Conservation (phyloP, 1,140 invertebrate species). For the Drosophila ananassae region DNA sequence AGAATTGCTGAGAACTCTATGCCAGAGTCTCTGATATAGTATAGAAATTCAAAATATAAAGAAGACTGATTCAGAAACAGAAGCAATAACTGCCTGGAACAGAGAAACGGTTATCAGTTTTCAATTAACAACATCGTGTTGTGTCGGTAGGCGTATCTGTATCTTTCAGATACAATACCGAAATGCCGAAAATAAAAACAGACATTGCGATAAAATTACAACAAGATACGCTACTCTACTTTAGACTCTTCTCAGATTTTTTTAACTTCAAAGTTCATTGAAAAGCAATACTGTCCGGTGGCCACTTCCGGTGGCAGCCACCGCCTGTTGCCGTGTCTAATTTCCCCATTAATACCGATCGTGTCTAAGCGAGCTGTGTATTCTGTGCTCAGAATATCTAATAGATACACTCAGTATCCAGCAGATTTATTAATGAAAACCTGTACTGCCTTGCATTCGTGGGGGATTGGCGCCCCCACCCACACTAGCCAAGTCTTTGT, state of each 20-base stretch:
- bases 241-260: too few species aligned
- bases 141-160: conserved; percentile 65
- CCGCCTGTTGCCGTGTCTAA: conserved; percentile 57
- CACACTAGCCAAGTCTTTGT: background rate
- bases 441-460: conserved; percentile 16
- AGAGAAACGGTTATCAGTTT: conserved; percentile 73
- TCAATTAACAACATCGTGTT: conserved; percentile 80
- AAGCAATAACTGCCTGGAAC: conserved; percentile 50
- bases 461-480: conserved; percentile 35
- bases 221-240: background rate
- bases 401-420: conserved; percentile 14
- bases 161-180: conserved; percentile 60
- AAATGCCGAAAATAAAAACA: conserved; percentile 54
- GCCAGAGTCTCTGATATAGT: conserved; percentile 25
- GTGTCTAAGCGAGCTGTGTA: conserved; percentile 41
- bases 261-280: background rate
- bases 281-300: conserved; percentile 10
- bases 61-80: conserved; percentile 37
- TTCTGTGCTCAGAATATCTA: conserved; percentile 57
- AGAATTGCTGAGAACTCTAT: background rate
- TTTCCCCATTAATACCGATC: conserved; percentile 55
- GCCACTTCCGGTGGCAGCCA: conserved; percentile 50
- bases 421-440: conserved; percentile 74
- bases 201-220: conserved; percentile 31
- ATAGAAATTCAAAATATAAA: conserved; percentile 20